These are phyloP conservation scores for Chrysomallon squamiferum DNA, from an alignment of 1,140 invertebrate genomes.

Conservation along the genomic window DNA sequence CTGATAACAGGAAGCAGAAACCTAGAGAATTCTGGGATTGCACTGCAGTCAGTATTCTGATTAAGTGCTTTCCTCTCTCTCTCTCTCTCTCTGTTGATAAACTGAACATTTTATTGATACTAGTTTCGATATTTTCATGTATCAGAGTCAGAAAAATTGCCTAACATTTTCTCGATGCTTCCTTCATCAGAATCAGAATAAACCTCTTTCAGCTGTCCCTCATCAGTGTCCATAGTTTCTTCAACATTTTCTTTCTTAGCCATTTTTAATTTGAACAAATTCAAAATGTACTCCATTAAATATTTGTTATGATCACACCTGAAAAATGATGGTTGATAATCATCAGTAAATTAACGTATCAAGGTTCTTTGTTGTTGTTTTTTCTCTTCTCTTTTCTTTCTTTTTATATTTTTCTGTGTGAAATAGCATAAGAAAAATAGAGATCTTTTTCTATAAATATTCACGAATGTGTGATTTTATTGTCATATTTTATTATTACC, in stretches of 20 bases:
- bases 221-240: slow-evolving; percentile 15
- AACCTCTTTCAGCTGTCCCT: slow-evolving; percentile 1
- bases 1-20: no score
- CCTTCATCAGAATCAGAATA: slow-evolving; percentile 17
- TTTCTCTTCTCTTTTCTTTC: not conserved
- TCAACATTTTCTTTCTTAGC: slow-evolving; percentile 23
- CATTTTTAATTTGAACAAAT: slow-evolving; percentile 37
- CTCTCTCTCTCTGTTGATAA: no score
- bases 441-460: not conserved
- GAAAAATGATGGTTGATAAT: slow-evolving; percentile 22
- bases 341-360: not conserved
- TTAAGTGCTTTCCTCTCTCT: no score
- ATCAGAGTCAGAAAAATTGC: not conserved
- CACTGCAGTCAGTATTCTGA: no score
- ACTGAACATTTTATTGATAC: no score
- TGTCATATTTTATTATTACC: not conserved
- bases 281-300: slow-evolving; percentile 47
- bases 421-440: not conserved
- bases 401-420: not conserved
- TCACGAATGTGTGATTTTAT: not conserved
- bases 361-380: not conserved
- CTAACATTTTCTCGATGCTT: not conserved
- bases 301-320: slow-evolving; percentile 62
- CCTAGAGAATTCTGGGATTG: no score
- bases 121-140: not conserved